Evolutionary conservation across 2,797 vertebrate genomes (phyloP), one percentile per base, ranked within the genome.

Genomic region (Galagoides demidoff): DNA sequence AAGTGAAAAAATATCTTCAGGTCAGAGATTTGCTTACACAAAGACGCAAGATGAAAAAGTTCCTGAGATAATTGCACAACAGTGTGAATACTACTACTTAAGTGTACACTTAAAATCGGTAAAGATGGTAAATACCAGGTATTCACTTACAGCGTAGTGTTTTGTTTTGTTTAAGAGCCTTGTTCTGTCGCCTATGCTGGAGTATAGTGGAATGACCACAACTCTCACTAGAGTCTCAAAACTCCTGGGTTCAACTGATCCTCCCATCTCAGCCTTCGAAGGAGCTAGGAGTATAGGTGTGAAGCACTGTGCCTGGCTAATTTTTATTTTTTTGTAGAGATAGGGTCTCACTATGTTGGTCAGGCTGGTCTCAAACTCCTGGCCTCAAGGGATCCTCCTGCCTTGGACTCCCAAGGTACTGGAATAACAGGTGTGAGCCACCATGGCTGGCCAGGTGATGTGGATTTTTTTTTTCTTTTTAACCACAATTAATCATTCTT

Each of bases 1-100:
- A 92, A 84, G 55, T 68, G 45, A 81, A 79, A 91, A 78, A 88
- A 45, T 23, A 84, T 22, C n/a, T 91, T 95, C 52, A 27, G 57
- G 43, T 61, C 78, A 91, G 25, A 73, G 64, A 13, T 85, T 43
- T 91, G 78, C 59, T 59, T 14, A 68, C 1, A 90, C n/a, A 86
- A 55, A 70, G 59, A 85, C 34, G 68, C 11, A 16, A 39, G 31
- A 66, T 59, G 64, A 85, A 70, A 89, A 71, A 73, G 64, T 66
- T 89, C 23, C 16, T 34, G 43, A 78, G 7, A 71, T n/a, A 23
- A 27, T 29, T 45, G 34, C 34, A 45, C 79, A 78, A 17, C 19
- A 70, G 4, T 29, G 43, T 84, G 66, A 70, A 59, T 22, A 39
- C 7, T 17, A 78, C 39, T 68, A 68, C 39, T 78, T 86, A 92